Base-by-base conservation (phyloP, 2,797 vertebrate genomes). In the Columba guinea region DNA sequence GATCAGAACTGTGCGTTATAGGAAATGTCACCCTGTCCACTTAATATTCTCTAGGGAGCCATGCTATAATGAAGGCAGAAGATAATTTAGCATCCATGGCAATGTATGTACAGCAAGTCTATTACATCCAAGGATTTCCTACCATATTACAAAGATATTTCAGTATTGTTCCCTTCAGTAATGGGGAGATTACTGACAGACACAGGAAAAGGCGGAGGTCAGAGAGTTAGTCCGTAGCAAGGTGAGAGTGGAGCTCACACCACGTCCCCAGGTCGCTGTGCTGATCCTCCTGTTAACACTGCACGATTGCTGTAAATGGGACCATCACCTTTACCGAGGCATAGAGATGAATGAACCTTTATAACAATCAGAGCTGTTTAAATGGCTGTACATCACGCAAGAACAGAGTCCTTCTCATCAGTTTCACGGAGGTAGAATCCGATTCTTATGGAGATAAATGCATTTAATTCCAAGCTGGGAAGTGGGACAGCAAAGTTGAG, bases 1-100 rank as follows among this genome's bases (percentile, higher is more conserved):
- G 75, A 68, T 22, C 49, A 90, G 80, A 52, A 87, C 62, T 63
- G 22, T 14, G 37, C 51, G 37, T 69, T 55, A 84, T 2, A 83
- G 87, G 49, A 94, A 96, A 91, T 90, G 87, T 88, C 91, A 94
- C 87, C 77, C 85, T 84, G 85, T 26, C 83, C 90, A 73, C 67
- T 78, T 84, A 48, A 75, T 49, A 86, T 73, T 94, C 91, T 35
- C 89, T 37, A 17, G 76, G 63, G 91, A 96, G 28, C 51, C 24
- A n/a, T 44, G 4, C 20, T 70, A 1, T 17, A 76, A 79, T 79
- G 73, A 88, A 81, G 79, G 44, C 22, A 75, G 68, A 65, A 46
- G 16, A 77, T 35, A 76, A 87, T 73, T 84, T 23, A 70, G 92
- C 80, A 83, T 18, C 71, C 80, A 35, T 82, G 91, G 80, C 56